phyloP scores from a whole-genome alignment of 1,140 invertebrate species.

The Neodiprion fabricii region DNA sequence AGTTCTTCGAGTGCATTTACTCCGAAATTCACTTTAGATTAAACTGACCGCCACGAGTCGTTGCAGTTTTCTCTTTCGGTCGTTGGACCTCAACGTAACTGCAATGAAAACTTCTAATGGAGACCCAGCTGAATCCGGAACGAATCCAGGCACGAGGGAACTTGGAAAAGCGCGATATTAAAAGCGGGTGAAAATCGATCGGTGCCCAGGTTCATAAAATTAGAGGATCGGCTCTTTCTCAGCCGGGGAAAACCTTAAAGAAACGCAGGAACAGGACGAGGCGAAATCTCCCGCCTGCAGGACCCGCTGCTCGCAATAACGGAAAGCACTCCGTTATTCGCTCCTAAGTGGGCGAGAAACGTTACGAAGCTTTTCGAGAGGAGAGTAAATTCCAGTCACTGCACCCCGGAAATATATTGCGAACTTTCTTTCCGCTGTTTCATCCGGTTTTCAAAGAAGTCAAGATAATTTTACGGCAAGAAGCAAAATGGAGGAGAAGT shows the following conservation, averaged over 20 bases:
- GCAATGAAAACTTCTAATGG: slow-evolving; percentile 2
- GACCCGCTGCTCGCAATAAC: background rate
- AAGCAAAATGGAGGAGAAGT: too few relatives aligned
- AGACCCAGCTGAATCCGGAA: background rate
- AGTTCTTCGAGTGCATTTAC: slow-evolving; percentile 5
- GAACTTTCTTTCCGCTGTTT: too few relatives aligned
- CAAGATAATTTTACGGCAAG: too few relatives aligned
- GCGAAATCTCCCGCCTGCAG: too few relatives aligned
- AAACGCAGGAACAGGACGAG: background rate
- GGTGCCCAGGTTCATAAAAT: too few relatives aligned
- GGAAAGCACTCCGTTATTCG: background rate
- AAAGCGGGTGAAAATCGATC: too few relatives aligned
- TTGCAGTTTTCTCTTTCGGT: slow-evolving; percentile 37
- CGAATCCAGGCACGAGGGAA: too few relatives aligned
- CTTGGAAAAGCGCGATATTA: too few relatives aligned
- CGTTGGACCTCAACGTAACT: slow-evolving; percentile 31
- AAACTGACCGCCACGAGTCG: slow-evolving; percentile 21
- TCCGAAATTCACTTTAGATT: slow-evolving; percentile 44
- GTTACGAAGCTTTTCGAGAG: background rate
- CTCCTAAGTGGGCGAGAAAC: background rate
- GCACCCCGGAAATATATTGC: background rate
- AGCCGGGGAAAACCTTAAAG: background rate
- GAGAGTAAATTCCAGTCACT: slow-evolving; percentile 5
- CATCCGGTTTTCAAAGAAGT: too few relatives aligned
- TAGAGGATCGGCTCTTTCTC: background rate